Percentiles rank a stretch among this genome's conserved stretches.
phyloP scores from a whole-genome alignment of 2,888 invertebrate species.

The Parasteatoda lunata region DNA sequence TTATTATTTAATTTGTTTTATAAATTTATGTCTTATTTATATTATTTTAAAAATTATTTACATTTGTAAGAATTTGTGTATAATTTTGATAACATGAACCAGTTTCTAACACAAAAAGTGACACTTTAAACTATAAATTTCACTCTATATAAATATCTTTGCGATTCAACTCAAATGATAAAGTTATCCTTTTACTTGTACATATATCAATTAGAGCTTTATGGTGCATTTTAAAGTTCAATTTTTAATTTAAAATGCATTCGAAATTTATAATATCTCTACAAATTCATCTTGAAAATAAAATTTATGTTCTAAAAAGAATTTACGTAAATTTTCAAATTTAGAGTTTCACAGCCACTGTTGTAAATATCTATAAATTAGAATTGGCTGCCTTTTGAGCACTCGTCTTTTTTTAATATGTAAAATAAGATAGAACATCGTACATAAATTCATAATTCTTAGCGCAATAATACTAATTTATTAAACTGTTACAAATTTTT shows the following conservation, averaged over 20 bases:
- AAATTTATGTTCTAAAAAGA: neutral
- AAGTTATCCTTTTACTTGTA: neutral
- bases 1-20: too few species aligned
- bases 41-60: too few species aligned
- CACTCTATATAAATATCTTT: neutral
- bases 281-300: neutral
- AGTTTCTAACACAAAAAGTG: too few species aligned
- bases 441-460: constrained; percentile 8
- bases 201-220: neutral
- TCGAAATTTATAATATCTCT: neutral
- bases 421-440: neutral
- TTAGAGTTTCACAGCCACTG: neutral
- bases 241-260: neutral
- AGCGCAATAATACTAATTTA: constrained; percentile 11
- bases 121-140: too few species aligned
- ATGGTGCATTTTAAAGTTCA: neutral
- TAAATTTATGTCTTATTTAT: too few species aligned
- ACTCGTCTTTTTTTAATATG: constrained; percentile 3
- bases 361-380: constrained; percentile 19
- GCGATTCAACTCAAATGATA: neutral
- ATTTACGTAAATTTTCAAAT: neutral
- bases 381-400: neutral
- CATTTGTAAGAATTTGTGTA: too few species aligned
- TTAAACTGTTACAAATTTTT: neutral
- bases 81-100: too few species aligned